These are phyloP conservation scores for Lepidurus couesii DNA, from an alignment of 1,140 invertebrate genomes.

Conservation along the genomic window DNA sequence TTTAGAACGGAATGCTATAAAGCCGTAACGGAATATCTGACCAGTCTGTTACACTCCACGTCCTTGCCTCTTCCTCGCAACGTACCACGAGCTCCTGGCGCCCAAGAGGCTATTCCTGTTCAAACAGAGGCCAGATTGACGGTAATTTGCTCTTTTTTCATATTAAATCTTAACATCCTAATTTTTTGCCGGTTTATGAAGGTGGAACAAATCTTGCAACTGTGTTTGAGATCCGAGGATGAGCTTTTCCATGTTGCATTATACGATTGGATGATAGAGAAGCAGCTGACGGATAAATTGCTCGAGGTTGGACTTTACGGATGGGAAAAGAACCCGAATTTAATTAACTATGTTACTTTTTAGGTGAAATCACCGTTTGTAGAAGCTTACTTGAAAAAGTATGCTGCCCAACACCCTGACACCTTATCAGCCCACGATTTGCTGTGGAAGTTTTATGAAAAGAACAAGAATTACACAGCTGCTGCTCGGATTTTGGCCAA, in stretches of 20 bases:
- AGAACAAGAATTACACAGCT: conserved; percentile 79
- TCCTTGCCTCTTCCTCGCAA: neutral
- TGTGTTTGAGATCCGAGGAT: conserved; percentile 57
- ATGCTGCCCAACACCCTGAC: conserved; percentile 46
- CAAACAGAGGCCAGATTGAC: neutral
- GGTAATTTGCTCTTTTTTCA: neutral
- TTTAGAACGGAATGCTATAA: neutral
- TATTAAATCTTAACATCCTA: neutral
- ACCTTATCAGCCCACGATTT: conserved; percentile 66
- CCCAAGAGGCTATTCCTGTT: neutral
- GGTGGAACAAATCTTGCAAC: conserved; percentile 47
- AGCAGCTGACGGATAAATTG: conserved; percentile 67
- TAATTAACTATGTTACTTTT: neutral
- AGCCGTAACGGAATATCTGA: neutral
- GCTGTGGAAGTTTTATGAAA: conserved; percentile 94
- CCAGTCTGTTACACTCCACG: neutral
- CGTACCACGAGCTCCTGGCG: neutral
- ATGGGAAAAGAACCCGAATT: neutral
- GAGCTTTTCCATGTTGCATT: conserved; percentile 83
- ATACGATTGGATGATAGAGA: conserved; percentile 88
- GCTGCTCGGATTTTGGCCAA: conserved; percentile 87
- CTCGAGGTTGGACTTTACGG: conserved; percentile 55
- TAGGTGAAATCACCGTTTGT: conserved; percentile 60
- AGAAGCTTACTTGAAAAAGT: conserved; percentile 68
- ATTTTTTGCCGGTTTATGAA: conserved; percentile 26